Conservation (phyloP, 2,113 vertebrate species). For the Pristiophorus japonicus region DNA sequence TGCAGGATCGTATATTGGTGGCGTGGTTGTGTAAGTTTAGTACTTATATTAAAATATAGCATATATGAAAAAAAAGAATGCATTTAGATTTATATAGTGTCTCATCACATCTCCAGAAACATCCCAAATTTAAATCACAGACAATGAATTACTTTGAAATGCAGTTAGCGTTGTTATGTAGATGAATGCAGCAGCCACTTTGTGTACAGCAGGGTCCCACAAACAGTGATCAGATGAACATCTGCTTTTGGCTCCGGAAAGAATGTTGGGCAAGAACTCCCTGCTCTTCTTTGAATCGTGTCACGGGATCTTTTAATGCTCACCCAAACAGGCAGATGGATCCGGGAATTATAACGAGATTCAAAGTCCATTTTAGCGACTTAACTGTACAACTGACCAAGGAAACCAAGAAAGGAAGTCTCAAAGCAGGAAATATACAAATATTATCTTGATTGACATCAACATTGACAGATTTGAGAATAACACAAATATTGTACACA, state of each 20-base stretch:
- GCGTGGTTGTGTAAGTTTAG: neutral
- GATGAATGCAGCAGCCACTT: neutral
- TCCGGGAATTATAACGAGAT: neutral
- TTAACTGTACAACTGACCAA: neutral
- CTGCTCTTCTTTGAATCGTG: neutral
- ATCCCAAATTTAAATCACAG: neutral
- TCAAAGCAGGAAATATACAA: neutral
- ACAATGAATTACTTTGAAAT: neutral
- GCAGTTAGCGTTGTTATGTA: neutral
- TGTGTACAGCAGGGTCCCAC: neutral
- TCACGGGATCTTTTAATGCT: neutral
- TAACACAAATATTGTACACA: neutral
- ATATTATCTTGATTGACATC: neutral
- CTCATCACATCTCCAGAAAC: too few species aligned
- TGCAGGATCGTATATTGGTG: neutral
- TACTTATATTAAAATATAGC: neutral
- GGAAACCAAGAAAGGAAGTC: neutral
- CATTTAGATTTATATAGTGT: neutral
- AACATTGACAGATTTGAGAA: neutral
- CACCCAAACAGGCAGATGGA: neutral
- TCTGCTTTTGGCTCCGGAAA: neutral
- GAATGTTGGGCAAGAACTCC: neutral
- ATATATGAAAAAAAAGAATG: neutral
- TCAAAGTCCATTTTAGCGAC: neutral
- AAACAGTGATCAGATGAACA: neutral